Base-by-base conservation (phyloP, 2,113 vertebrate species). In the Eleginops maclovinus region DNA sequence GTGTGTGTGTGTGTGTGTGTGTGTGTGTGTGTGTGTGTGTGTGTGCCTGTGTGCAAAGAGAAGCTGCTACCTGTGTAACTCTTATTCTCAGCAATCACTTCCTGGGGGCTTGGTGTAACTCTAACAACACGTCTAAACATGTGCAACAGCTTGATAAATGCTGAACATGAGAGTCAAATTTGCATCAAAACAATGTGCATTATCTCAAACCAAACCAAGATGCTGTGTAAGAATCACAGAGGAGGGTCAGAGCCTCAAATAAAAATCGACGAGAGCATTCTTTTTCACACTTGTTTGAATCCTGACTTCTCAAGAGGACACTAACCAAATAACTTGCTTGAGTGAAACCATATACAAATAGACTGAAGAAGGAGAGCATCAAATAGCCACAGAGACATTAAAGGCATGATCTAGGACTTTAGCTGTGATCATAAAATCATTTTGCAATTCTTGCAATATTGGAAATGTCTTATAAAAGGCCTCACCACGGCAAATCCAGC, bases 291-390 rank as follows among this genome's bases (percentile, higher is more conserved):
- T 80, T 76, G 54, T 90, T 86, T 82, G 4, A 66, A 65, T 81
- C 63, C 41, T 43, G 77, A 70, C 79, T 86, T 85, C 83, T 86
- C 55, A 76, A 83, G 55, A 67, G 77, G 76, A 84, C 75, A 66
- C 63, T 87, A 84, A 89, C 81, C 86, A 88, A 92, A 92, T 81
- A 84, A 79, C 82, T 81, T 0, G 70, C 65, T 68, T 88, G 81
- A 92, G 85, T 92, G 76, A 92, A 91, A 89, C 83, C 88, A 90
- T 85, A 63, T 72, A 91, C 84, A 88, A 84, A 89, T 77, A 78
- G 73, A 88, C 75, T 63, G 70, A 79, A 84, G 77, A 66, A 79
- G 54, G 41, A 61, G 64, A 74, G 68, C 46, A 53, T 68, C 68
- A 6, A 46, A 78, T 59, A 79, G 89, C 81, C 85, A 72, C 81